Evolutionary conservation across 2,888 invertebrate genomes (phyloP).

Genomic region (Glyphotaelius pellucidus): DNA sequence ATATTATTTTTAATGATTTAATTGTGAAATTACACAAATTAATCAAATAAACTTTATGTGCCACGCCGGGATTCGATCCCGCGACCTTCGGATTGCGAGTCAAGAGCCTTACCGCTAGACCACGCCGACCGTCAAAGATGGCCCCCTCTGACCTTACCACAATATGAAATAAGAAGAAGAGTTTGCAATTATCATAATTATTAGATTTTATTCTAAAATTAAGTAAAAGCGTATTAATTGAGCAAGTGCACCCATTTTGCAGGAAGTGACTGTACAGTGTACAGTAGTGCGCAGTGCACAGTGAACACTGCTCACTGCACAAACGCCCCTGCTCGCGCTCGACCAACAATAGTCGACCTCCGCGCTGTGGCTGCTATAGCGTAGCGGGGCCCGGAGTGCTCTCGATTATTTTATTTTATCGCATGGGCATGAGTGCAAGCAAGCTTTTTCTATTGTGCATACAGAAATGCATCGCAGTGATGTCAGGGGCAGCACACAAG

Average conservation of each 20-base stretch:
- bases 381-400: background rate
- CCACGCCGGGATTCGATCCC: too few relatives aligned
- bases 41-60: too few relatives aligned
- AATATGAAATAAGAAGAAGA: too few relatives aligned
- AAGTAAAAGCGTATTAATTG: background rate
- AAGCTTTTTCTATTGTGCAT: background rate
- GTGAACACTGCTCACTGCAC: too few relatives aligned
- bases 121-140: too few relatives aligned
- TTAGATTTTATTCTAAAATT: background rate
- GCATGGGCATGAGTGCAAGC: background rate
- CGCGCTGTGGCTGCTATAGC: background rate
- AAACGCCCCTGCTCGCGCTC: background rate
- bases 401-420: background rate
- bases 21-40: too few relatives aligned
- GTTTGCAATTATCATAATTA: too few relatives aligned
- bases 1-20: too few relatives aligned
- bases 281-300: too few relatives aligned
- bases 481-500: background rate
- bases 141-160: too few relatives aligned
- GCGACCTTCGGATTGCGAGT: too few relatives aligned
- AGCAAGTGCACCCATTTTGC: background rate
- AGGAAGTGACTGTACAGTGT: background rate
- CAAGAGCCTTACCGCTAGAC: too few relatives aligned
- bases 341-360: background rate
- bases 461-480: background rate